Conservation (phyloP, 35 echinoderm and acorn worm genomes). For the Amphiura filiformis region DNA sequence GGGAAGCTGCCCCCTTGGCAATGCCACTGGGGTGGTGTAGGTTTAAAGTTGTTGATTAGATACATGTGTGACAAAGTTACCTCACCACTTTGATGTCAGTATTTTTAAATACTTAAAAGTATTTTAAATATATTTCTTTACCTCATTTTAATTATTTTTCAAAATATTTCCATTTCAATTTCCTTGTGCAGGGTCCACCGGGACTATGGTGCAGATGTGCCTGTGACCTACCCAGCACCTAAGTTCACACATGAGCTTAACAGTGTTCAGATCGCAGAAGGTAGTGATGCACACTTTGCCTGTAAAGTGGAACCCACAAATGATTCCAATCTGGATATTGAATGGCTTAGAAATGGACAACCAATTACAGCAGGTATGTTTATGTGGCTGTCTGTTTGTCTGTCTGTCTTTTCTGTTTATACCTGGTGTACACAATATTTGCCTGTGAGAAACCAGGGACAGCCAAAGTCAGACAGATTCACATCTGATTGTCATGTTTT, state of each 20-base stretch:
- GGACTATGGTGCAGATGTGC: neutral
- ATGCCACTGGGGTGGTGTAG: no score
- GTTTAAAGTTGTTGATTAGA: no score
- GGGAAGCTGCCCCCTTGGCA: no score
- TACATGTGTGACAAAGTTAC: no score
- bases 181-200: neutral
- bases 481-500: no score
- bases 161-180: no score
- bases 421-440: neutral
- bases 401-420: neutral
- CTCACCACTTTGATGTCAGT: no score
- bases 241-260: neutral
- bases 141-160: no score
- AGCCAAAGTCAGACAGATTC: neutral
- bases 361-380: constrained; percentile 30
- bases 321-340: constrained; percentile 36
- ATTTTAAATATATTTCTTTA: no score
- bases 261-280: neutral
- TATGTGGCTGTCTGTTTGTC: no score
- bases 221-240: neutral
- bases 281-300: constrained; percentile 32
- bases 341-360: constrained; percentile 56
- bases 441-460: neutral
- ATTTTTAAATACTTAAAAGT: no score
- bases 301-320: constrained; percentile 29